A percentile compares a stretch with the other conserved stretches of the same genome.
Conservation (phyloP, 1,140 invertebrate species). For the Harpegnathos saltator region DNA sequence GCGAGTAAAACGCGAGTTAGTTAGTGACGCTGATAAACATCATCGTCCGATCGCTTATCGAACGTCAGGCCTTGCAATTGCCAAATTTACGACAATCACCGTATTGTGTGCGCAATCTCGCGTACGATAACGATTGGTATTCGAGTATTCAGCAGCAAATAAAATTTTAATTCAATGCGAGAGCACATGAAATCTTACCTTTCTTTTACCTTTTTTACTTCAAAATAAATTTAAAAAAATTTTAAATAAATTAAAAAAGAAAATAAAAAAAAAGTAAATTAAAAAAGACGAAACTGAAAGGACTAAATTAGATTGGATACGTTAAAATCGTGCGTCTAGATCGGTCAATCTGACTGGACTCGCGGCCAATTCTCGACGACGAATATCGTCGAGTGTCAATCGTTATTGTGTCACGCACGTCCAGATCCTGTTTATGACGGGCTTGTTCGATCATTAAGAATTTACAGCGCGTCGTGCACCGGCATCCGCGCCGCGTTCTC, state of each 20-base stretch:
- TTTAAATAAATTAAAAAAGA: not conserved
- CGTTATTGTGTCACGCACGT: no score
- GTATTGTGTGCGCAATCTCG: not conserved
- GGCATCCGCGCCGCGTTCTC: not conserved
- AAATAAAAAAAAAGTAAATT: no score
- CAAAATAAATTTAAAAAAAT: not conserved
- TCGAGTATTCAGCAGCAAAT: not conserved
- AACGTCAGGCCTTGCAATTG: not conserved
- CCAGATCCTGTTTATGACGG: not conserved
- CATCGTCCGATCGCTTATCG: not conserved
- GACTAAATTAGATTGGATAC: not conserved
- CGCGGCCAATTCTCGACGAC: no score
- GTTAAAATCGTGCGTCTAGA: no score
- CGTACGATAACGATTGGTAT: not conserved
- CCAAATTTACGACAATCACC: not conserved
- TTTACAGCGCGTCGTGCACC: not conserved
- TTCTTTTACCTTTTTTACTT: no score
- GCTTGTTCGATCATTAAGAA: conserved; percentile 5
- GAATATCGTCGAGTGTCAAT: no score
- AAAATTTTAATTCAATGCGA: no score
- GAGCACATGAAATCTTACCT: no score
- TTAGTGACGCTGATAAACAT: conserved; percentile 3
- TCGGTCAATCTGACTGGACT: no score
- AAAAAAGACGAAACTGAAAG: no score
- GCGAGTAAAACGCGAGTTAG: not conserved